Base-by-base conservation (phyloP, 2,113 vertebrate species). In the Tautogolabrus adspersus region DNA sequence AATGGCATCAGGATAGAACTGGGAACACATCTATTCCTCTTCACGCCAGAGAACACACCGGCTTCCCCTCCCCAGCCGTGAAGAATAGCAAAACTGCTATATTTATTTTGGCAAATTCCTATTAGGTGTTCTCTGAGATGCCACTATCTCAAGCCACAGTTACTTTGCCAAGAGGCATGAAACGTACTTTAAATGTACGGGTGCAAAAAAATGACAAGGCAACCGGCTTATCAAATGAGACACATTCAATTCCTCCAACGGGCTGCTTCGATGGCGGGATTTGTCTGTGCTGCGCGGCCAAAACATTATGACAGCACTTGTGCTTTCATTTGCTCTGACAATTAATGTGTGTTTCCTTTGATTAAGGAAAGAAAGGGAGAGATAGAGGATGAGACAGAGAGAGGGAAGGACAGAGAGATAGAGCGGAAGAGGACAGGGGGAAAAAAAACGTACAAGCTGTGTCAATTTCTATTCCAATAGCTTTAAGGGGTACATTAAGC, bases 401-500 rank as follows among this genome's bases (percentile, higher is more conserved):
- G 57, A 68, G 63, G 68, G 54, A 66, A 40, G 2, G 23, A 56
- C 19, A 40, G 58, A 52, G 76, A 67, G 59, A 75, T 8, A 23
- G 51, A 66, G 73, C 13, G 13, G 69, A 68, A 69, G 51, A 65
- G 63, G 79, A 82, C n/a, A 55, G 44, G n/a, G 8, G 15, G 6
- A 34, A 44, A 47, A 63, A 62, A 75, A 91, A 90, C 86, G 87
- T 89, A 92, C 77, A 88, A 89, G 85, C 84, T 78, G 83, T 66
- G 88, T 88, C 73, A 81, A 89, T 90, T 84, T 91, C 83, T 86
- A 68, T 89, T 85, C 81, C 77, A 89, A 87, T 91, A 89, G 90
- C 89, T 91, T 86, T 76, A 85, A 91, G 90, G 85, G 87, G 76
- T 77, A 91, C 86, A 93, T 93, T 90, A 90, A 83, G 85, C 88